These are phyloP conservation scores for Pseudomugil tenellus DNA, from an alignment of 2,797 vertebrate genomes.

Conservation along the genomic window DNA sequence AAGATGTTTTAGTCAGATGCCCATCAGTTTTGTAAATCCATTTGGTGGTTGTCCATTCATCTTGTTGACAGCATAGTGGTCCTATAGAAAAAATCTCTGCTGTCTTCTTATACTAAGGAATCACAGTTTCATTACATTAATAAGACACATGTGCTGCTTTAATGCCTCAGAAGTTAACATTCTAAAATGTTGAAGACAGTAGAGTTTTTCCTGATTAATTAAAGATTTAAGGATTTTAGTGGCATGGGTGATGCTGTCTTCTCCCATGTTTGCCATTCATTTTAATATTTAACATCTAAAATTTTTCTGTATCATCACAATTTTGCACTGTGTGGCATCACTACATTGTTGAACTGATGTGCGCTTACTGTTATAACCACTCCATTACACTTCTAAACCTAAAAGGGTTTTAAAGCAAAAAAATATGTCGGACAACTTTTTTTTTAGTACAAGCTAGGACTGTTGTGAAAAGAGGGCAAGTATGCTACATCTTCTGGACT, in stretches of 20 bases:
- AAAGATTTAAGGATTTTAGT: background rate
- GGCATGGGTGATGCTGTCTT: background rate
- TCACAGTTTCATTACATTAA: slow-evolving; percentile 36
- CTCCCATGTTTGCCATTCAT: background rate
- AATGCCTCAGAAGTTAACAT: slow-evolving; percentile 11
- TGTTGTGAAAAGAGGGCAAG: slow-evolving; percentile 8
- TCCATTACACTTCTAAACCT: slow-evolving; percentile 6
- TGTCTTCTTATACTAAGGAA: slow-evolving; percentile 28
- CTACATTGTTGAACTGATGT: background rate
- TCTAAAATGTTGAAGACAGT: slow-evolving; percentile 1
- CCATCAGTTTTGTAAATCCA: background rate
- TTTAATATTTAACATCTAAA: too few species aligned
- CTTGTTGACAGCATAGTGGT: too few species aligned
- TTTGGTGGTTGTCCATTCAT: background rate
- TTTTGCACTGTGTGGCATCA: slow-evolving; percentile 6
- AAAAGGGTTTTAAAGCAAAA: slow-evolving; percentile 3
- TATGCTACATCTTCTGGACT: slow-evolving; percentile 16
- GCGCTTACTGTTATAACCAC: slow-evolving; percentile 28
- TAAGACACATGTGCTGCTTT: slow-evolving; percentile 7
- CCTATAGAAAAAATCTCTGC: slow-evolving; percentile 20
- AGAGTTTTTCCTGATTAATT: slow-evolving; percentile 8
- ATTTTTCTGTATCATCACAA: background rate
- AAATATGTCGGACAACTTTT: too few species aligned
- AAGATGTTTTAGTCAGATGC: background rate
- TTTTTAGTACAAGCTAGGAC: slow-evolving; percentile 1